These are phyloP conservation scores for Drosophila percnosoma DNA, from an alignment of 2,888 invertebrate species.

Conservation along the genomic window DNA sequence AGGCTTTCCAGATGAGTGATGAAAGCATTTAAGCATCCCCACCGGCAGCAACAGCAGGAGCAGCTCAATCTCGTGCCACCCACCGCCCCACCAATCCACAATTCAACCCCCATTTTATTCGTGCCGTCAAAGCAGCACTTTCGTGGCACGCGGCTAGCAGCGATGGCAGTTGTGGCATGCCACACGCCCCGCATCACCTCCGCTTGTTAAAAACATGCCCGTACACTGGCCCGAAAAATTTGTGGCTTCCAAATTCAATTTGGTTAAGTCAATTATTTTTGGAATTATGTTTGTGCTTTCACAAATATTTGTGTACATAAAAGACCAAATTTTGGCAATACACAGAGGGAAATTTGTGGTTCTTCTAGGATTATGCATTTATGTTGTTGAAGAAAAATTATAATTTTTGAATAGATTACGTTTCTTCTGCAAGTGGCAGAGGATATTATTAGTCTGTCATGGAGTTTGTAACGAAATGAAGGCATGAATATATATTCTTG, in stretches of 20 bases:
- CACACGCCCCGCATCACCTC: neutral
- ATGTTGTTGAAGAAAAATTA: neutral
- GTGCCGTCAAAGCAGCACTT: conserved; percentile 63
- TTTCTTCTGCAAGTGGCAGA: neutral
- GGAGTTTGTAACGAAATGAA: neutral
- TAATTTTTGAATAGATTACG: neutral
- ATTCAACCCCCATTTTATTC: neutral
- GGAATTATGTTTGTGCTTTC: neutral
- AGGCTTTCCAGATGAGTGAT: conserved; percentile 76
- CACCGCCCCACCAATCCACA: too few species aligned
- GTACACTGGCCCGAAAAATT: conserved; percentile 34
- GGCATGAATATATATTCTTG: neutral
- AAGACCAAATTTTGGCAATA: too few species aligned
- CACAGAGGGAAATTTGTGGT: neutral
- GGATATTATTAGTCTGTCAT: neutral
- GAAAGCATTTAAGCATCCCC: conserved; percentile 76
- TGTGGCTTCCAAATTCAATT: conserved; percentile 9
- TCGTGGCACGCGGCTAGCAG: conserved; percentile 53
- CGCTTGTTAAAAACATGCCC: conserved; percentile 27
- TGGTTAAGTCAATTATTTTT: conserved; percentile 7
- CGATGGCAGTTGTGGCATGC: conserved; percentile 15
- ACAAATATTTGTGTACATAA: conserved; percentile 5
- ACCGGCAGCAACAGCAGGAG: conserved; percentile 4
- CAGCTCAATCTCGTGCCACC: conserved; percentile 4
- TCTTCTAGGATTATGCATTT: neutral